Evolutionary conservation across 2,113 vertebrate species (phyloP).

Genomic region (Thomomys bottae): DNA sequence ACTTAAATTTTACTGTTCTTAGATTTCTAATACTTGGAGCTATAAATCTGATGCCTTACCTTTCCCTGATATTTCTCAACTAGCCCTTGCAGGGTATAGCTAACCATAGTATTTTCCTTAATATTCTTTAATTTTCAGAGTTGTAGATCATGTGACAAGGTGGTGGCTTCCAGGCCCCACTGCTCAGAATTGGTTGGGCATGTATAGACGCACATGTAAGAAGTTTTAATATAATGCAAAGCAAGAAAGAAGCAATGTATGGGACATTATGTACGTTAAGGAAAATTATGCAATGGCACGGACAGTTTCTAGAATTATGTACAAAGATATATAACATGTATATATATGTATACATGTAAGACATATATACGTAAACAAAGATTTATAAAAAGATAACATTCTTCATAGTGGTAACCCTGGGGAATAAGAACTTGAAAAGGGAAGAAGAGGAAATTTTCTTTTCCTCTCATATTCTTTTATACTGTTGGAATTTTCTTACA

Average conservation of each 20-base stretch:
- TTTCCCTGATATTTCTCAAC: constrained; percentile 14
- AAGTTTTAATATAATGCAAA: neutral
- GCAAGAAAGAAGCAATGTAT: neutral
- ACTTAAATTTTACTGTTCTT: constrained; percentile 16
- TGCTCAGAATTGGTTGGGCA: constrained; percentile 4
- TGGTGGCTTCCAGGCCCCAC: neutral
- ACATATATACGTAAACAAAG: too few relatives aligned
- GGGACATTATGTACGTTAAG: neutral
- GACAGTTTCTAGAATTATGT: constrained; percentile 4
- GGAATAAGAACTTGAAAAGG: neutral
- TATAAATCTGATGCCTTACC: neutral
- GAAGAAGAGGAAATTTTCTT: neutral
- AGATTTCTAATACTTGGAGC: constrained; percentile 31
- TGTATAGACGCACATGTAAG: constrained; percentile 42
- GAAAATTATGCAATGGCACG: neutral
- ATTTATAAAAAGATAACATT: neutral
- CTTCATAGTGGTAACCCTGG: neutral
- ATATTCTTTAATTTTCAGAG: constrained; percentile 37
- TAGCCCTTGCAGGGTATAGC: neutral
- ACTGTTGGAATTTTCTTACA: constrained; percentile 2
- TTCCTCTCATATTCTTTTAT: neutral
- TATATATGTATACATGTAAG: too few relatives aligned
- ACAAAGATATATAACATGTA: too few relatives aligned
- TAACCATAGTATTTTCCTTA: constrained; percentile 6
- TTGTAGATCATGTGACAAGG: neutral